Evolutionary conservation across 2,797 vertebrate species (phyloP), one percentile per base, ranked within the genome.

Genomic region (Otolemur crassicaudatus): DNA sequence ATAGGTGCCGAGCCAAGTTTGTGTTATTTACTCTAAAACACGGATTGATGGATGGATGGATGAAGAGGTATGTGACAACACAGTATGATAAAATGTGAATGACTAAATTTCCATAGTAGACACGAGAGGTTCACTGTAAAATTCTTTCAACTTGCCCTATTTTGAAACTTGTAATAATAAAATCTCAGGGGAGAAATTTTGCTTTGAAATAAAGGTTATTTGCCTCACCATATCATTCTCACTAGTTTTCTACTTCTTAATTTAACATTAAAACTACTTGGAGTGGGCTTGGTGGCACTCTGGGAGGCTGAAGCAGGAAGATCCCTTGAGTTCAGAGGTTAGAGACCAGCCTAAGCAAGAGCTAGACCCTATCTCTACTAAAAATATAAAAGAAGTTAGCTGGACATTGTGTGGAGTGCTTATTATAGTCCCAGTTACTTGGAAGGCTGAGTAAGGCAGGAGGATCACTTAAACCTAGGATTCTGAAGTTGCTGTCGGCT

Each of bases 191-290:
- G 5, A 49, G 12, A 37, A 53, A 14, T 40, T 40, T 6, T 86
- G 37, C 22, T 75, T n/a, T 72, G 40, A 92, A 53, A 13, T 56
- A 94, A 92, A 37, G 88, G 56, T 73, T 34, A 87, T 65, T 37
- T 91, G 49, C 58, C 20, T 92, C 29, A 70, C n/a, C 60, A 43
- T 8, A 94, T 7, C 19, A 80, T 61, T 87, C 76, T 93, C 79
- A 84, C 17, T 82, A 77, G 91, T 91, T 89, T 88, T 91, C 56
- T 90, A 20, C 46, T 94, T 94, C 60, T 89, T 96, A 76, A 90
- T 89, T 95, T 69, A 63, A 49, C 29, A 69, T 87, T 60, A 91
- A 16, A 87, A 90, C 73, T 82, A 87, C 43, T 23, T 53, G 49
- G 49, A 53, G 49, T 53, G 14, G 49, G 16, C 49, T 53, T 53